These are phyloP conservation scores for Hermodice carunculata DNA, from an alignment of 2,888 invertebrate genomes.

Conservation along the genomic window DNA sequence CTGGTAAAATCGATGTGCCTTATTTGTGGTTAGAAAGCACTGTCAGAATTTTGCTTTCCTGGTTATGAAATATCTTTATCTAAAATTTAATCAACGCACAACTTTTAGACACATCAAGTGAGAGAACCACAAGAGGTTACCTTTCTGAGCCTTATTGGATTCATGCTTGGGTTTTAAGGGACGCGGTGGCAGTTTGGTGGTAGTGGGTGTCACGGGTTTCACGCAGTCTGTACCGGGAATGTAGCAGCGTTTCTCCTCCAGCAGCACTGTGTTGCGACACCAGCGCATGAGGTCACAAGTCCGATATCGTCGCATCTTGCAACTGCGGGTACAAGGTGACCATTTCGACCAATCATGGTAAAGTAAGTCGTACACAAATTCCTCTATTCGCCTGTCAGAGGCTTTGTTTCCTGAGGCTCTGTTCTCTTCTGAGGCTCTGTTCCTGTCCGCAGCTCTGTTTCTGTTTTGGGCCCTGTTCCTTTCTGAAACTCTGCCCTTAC, in stretches of 20 bases:
- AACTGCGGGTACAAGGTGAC: conserved; percentile 84
- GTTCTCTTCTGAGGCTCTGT: not conserved
- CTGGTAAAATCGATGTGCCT: too few relatives aligned
- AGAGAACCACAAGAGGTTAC: too few relatives aligned
- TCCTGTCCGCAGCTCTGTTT: not conserved
- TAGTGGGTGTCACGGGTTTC: conserved; percentile 21
- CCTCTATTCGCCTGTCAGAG: conserved; percentile 13
- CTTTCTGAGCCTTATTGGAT: too few relatives aligned
- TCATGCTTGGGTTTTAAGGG: too few relatives aligned
- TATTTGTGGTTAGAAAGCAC: too few relatives aligned
- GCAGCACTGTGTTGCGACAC: conserved; percentile 83
- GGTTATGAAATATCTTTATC: too few relatives aligned
- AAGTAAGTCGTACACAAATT: conserved; percentile 60
- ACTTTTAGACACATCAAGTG: too few relatives aligned
- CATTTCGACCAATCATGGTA: conserved; percentile 81
- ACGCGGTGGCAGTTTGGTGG: too few relatives aligned
- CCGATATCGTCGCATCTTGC: conserved; percentile 82
- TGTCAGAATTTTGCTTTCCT: too few relatives aligned
- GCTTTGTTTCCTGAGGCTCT: not conserved
- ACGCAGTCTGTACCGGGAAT: conserved; percentile 83
- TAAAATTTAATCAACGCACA: too few relatives aligned
- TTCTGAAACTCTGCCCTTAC: not conserved
- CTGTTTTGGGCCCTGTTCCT: not conserved
- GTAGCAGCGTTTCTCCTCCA: conserved; percentile 89
- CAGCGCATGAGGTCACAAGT: conserved; percentile 81